Base-by-base conservation (phyloP, 2,888 invertebrate species). In the Hypolimnas misippus region DNA sequence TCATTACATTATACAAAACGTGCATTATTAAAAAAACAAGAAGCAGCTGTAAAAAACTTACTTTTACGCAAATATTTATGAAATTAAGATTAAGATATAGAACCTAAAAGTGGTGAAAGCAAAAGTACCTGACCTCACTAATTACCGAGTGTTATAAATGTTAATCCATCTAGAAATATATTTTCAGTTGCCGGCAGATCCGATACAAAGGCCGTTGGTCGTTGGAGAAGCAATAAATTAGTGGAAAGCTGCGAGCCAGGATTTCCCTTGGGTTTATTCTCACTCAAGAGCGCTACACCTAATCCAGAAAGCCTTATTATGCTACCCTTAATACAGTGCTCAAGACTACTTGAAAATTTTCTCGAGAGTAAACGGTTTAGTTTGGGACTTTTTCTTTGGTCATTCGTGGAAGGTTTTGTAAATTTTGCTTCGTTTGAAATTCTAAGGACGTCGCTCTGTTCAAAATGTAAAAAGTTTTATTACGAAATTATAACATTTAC, bases 301-400 rank as follows among this genome's bases (percentile, higher is more conserved):
- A 92, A 92, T 92, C 92, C 92, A 86, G 86, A 89, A 91, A 90
- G 90, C 89, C 92, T 90, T 92, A 91, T 92, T 92, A 92, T 89
- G 83, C 91, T 86, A 83, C 89, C 90, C 91, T 89, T 90, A 91
- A 91, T 89, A 89, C 90, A 82, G 83, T 81, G 86, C 88, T 91
- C 89, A 86, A 87, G 89, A 89, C 86, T 89, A 89, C 90, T 91
- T 91, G 91, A 90, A 89, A 91, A 88, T 90, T 89, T 91, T 81
- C 86, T 86, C 79, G 76, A 76, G 82, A 86, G 83, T 84, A 86
- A 84, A 83, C 83, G 84, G 74, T 84, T 83, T 80, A 83, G 81
- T 82, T 82, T 72, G 71, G 77, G 74, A 71, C 75, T 73, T 74
- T 78, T 76, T 76, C 72, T 72, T 71, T 51, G 68, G 69, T 60